Conservation (phyloP, 2,888 invertebrate species). For the Crossocerus cetratus region DNA sequence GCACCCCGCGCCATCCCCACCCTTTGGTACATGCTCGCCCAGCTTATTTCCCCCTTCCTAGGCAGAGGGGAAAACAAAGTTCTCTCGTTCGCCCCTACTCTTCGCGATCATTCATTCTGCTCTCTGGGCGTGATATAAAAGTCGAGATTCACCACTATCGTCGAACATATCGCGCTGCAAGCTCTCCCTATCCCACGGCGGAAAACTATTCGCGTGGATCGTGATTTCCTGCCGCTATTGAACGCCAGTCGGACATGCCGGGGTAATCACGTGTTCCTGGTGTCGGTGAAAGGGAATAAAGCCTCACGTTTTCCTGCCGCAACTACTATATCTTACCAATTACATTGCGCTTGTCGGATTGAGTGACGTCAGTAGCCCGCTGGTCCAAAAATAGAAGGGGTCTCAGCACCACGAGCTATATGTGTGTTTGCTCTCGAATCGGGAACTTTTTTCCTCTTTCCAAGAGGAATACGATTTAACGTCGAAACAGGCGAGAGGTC, state of each 20-base stretch:
- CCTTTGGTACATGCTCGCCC: slow-evolving; percentile 26
- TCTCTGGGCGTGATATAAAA: slow-evolving; percentile 33
- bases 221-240: slow-evolving; percentile 48
- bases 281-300: slow-evolving; percentile 49
- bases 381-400: slow-evolving; percentile 10
- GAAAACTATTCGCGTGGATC: slow-evolving; percentile 52
- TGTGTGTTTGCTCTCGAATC: no score
- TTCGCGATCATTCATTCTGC: slow-evolving; percentile 19
- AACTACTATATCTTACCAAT: slow-evolving; percentile 43
- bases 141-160: slow-evolving; percentile 32
- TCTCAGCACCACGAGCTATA: no score
- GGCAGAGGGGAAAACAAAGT: slow-evolving; percentile 6
- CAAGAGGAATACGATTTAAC: no score
- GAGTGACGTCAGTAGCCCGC: slow-evolving; percentile 15
- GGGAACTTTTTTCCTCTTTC: no score
- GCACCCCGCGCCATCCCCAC: slow-evolving; percentile 36
- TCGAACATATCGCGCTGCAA: slow-evolving; percentile 17
- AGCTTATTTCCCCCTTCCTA: not conserved
- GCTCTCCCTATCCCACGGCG: slow-evolving; percentile 12
- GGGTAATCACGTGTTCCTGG: slow-evolving; percentile 11
- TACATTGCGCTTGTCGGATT: slow-evolving; percentile 26
- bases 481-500: no score
- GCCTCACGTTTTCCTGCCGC: slow-evolving; percentile 39
- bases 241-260: slow-evolving; percentile 45
- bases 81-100: slow-evolving; percentile 10